Conservation (phyloP, 2,888 invertebrate genomes). For the Stomorhina lunata region DNA sequence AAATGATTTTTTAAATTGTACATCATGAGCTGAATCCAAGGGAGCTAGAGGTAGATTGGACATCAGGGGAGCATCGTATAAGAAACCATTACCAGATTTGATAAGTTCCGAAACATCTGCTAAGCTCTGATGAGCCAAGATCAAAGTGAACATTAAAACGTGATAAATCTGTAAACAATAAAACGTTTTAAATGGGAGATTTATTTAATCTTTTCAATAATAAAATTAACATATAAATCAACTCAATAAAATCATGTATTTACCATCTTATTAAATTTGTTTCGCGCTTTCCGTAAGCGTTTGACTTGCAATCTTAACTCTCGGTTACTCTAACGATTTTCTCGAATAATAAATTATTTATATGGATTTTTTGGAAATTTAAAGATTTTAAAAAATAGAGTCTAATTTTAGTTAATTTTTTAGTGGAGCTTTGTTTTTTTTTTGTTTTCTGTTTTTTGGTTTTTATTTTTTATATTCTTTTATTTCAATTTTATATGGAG, state of each 20-base stretch:
- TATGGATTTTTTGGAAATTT: slow-evolving; percentile 50
- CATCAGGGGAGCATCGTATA: slow-evolving; percentile 71
- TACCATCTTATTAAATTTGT: too few relatives aligned
- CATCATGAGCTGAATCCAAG: slow-evolving; percentile 71
- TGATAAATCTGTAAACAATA: slow-evolving; percentile 27
- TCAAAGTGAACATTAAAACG: neutral
- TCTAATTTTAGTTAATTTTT: slow-evolving; percentile 3
- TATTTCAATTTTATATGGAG: too few relatives aligned
- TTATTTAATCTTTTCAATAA: neutral
- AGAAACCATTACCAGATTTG: slow-evolving; percentile 73
- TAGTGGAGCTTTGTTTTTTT: slow-evolving; percentile 3
- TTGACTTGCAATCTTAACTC: too few relatives aligned
- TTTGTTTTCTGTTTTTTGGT: neutral
- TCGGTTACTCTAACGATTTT: too few relatives aligned
- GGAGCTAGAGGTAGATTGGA: slow-evolving; percentile 68
- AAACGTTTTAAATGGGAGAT: neutral
- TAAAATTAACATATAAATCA: neutral
- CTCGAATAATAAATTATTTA: too few relatives aligned
- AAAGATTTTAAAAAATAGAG: neutral
- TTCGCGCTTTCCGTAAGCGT: too few relatives aligned
- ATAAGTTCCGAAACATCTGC: slow-evolving; percentile 73
- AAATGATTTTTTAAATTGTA: slow-evolving; percentile 40
- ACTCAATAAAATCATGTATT: slow-evolving; percentile 3
- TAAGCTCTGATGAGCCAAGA: slow-evolving; percentile 8
- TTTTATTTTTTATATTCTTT: neutral